Evolutionary conservation across 30 jellyfish, hydroid and myxozoan species (phyloP).

Genomic region (Aurelia aurita complex sp. Pacific): DNA sequence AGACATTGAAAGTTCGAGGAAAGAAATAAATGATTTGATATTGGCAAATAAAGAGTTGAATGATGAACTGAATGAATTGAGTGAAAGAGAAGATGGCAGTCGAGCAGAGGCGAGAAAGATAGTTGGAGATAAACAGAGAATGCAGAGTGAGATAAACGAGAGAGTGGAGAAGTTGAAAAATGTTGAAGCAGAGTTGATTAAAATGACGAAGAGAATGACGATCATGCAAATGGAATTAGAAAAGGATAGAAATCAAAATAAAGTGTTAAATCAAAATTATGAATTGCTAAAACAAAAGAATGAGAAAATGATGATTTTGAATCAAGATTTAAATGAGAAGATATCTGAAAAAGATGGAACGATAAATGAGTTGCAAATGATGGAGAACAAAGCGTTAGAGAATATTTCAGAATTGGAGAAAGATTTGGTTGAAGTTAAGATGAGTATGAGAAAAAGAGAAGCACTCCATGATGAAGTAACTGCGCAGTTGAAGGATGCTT

Average conservation of each 20-base stretch:
- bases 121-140: conserved; percentile 20
- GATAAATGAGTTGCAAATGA: conserved; percentile 30
- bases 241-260: conserved; percentile 51
- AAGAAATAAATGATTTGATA: conserved; percentile 27
- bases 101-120: conserved; percentile 27
- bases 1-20: conserved; percentile 5
- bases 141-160: conserved; percentile 32
- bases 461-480: conserved; percentile 44
- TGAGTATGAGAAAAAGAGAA: conserved; percentile 45
- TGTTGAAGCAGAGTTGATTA: conserved; percentile 55
- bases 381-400: conserved; percentile 49
- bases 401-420: conserved; percentile 58
- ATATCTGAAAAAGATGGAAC: conserved; percentile 19
- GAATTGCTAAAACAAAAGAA: conserved; percentile 18
- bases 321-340: conserved; percentile 35
- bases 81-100: conserved; percentile 24
- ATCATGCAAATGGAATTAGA: conserved; percentile 51
- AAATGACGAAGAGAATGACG: conserved; percentile 34
- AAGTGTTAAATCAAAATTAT: conserved; percentile 12
- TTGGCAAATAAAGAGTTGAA: conserved; percentile 9
- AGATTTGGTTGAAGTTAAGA: conserved; percentile 36
- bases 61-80: conserved; percentile 12
- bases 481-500: conserved; percentile 24
- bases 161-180: conserved; percentile 34
- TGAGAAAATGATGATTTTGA: conserved; percentile 3